Evolutionary conservation across 2,113 vertebrate genomes (phyloP), one percentile per base, ranked within the genome.

Genomic region (Addax nasomaculatus): DNA sequence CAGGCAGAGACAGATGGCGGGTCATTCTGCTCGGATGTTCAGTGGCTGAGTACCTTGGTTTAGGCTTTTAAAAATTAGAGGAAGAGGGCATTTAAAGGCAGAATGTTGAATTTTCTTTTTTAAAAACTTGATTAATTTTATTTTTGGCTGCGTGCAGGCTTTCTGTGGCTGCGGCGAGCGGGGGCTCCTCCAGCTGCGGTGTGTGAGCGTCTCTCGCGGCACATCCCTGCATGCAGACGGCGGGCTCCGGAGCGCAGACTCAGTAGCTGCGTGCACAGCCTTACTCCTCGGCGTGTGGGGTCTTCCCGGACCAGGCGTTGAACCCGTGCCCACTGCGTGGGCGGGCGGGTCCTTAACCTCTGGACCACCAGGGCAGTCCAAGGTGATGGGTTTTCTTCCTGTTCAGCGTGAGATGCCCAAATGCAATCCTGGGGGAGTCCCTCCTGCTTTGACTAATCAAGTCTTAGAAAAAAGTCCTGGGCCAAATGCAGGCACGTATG

Each of bases 201-300:
- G 12, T 13, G 12, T 6, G 70, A 14, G 19, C 6, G 12, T 39
- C 36, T 43, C 21, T 43, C 2, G 70, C 11, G 0, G 36, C 11
- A 0, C 3, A 1, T 14, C 36, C 23, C 23, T 43, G 39, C 1
- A 5, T 7, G 36, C 70, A 27, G 70, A 43, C 36, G 0, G 1
- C 3, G 9, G 23, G 23, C 36, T 4, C 21, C 0, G 6, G 5
- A 27, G 36, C 11, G 6, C 11, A 7, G 36, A 12, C 70, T 27
- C 23, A 4, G 70, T 76, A 23, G 67, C n/a, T 12, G n/a, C 21
- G 67, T 39, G 67, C 19, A 11, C 2, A 1, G 67, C n/a, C n/a
- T 23, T 39, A 39, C n/a, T 0, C 11, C 21, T 25, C 6, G 12
- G 70, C 3, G 0, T 76, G 36, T 76, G 70, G 36, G 12, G 39